Percentiles rank a stretch among this genome's conserved stretches.
These are phyloP conservation scores for Limnephilus marmoratus DNA, from an alignment of 2,888 invertebrate genomes.

Conservation along the genomic window DNA sequence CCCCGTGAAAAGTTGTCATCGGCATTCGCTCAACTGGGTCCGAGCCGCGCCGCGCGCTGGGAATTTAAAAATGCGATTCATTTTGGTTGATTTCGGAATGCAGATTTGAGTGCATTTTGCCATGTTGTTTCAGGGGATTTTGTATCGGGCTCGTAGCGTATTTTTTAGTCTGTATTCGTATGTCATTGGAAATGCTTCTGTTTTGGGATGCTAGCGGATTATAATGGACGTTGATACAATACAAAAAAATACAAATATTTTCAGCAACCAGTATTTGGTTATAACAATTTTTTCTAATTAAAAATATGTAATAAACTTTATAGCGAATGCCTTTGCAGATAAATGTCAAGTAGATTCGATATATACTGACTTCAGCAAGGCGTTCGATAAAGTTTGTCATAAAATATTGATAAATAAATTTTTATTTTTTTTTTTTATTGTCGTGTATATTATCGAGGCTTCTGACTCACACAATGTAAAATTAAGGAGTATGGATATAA, in stretches of 20 bases:
- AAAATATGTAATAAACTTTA: too few species aligned
- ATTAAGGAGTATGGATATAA: too few species aligned
- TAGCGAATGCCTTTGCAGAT: too few species aligned
- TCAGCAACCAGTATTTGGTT: neutral
- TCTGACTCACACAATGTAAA: too few species aligned
- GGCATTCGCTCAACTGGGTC: slow-evolving; percentile 29
- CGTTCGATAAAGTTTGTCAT: too few species aligned
- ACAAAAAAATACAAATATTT: neutral
- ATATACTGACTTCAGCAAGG: too few species aligned
- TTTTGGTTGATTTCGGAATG: neutral
- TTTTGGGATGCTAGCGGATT: neutral
- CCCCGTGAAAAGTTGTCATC: slow-evolving; percentile 57
- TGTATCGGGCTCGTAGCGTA: neutral
- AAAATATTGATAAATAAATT: too few species aligned
- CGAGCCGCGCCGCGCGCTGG: slow-evolving; percentile 4
- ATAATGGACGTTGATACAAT: neutral
- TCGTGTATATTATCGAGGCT: too few species aligned
- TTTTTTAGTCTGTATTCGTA: neutral
- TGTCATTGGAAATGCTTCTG: neutral
- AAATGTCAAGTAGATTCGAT: too few species aligned
- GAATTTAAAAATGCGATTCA: slow-evolving; percentile 21
- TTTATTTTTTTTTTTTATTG: too few species aligned
- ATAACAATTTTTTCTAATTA: too few species aligned
- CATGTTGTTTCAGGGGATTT: slow-evolving; percentile 9
- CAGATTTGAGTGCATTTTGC: neutral